These are phyloP conservation scores for Heliconius congener DNA, from an alignment of 1,140 invertebrate genomes.

Conservation along the genomic window DNA sequence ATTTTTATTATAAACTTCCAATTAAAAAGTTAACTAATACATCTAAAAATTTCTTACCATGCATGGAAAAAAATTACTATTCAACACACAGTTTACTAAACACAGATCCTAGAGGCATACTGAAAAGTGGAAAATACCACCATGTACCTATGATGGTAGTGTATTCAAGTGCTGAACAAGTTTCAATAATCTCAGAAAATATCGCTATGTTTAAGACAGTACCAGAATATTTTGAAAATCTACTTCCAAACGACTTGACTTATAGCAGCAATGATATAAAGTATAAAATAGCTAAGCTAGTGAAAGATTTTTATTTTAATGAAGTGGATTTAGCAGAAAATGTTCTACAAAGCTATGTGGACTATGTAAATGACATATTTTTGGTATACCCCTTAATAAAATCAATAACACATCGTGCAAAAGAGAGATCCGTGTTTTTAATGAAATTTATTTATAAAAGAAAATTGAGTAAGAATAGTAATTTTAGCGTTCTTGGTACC, in stretches of 20 bases:
- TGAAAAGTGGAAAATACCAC: slow-evolving; percentile 48
- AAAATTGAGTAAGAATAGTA: slow-evolving; percentile 18
- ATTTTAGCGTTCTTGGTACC: slow-evolving; percentile 2
- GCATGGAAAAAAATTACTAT: slow-evolving; percentile 51
- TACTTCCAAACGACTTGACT: slow-evolving; percentile 62
- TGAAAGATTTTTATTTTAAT: slow-evolving; percentile 65
- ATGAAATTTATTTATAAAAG: slow-evolving; percentile 57
- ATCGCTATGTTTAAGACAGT: slow-evolving; percentile 42
- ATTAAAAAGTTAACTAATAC: slow-evolving; percentile 40
- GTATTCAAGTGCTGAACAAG: slow-evolving; percentile 47
- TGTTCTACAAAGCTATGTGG: slow-evolving; percentile 47
- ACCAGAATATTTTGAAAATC: slow-evolving; percentile 50
- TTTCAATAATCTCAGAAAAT: slow-evolving; percentile 41
- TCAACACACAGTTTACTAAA: slow-evolving; percentile 49
- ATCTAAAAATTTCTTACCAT: slow-evolving; percentile 54
- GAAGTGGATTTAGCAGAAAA: slow-evolving; percentile 38
- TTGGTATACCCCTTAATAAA: slow-evolving; percentile 61
- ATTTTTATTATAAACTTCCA: slow-evolving; percentile 48
- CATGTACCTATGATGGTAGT: slow-evolving; percentile 59
- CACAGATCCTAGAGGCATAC: slow-evolving; percentile 51
- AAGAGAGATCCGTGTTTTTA: slow-evolving; percentile 53
- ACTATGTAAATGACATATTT: slow-evolving; percentile 63
- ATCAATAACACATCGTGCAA: slow-evolving; percentile 53
- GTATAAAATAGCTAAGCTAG: slow-evolving; percentile 49
- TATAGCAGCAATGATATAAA: slow-evolving; percentile 48